Base-by-base conservation (phyloP, 1,140 invertebrate genomes). In the Eciton burchellii region DNA sequence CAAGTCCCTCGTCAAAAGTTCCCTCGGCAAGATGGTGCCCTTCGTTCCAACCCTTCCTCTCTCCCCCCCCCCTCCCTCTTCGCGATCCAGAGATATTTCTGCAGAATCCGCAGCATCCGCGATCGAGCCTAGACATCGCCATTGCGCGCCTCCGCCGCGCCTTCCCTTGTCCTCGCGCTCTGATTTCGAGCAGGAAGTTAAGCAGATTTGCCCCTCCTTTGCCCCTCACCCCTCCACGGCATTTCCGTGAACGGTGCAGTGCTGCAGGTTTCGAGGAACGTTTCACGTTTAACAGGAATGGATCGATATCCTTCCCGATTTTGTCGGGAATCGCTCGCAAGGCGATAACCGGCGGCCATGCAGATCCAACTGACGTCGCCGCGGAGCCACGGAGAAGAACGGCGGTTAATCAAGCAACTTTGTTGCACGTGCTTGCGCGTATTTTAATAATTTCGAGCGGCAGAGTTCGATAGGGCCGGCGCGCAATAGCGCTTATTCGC, bases 361-460 rank as follows among this genome's bases (percentile, higher is more conserved):
- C 21, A 76, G 63, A 76, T 5, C 54, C 63, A 35, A 43, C 12
- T 56, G 24, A 0, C 12, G 29, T 76, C 63, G 56, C 21, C 16
- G 49, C 12, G 49, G 56, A 68, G 56, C 66, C 47, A 14, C 47
- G 29, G 35, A 57, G 21, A 21, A 12, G 47, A 45, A 1, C 16
- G 11, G 49, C 29, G 63, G 41, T 9, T 79, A 79, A 70, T 79
- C 68, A 79, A 35, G n/a, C 56, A 79, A 70, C 74, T 68, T 14
- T 4, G 21, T n/a, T 68, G 19, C 63, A 76, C n/a, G n/a, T n/a
- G 59, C 65, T 65, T n/a, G n/a, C 1, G 65, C 49, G 63, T 56
- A 57, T 79, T 76, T 79, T 79, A 70, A 79, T 79, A 79, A 79
- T 79, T 79, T 70, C 24, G 16, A 57, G 47, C 21, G 49, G 56